A percentile compares a stretch with the other conserved stretches of the same genome.
These are phyloP conservation scores for Sepioteuthis lessoniana DNA, from an alignment of 2,888 invertebrate genomes.

Conservation along the genomic window DNA sequence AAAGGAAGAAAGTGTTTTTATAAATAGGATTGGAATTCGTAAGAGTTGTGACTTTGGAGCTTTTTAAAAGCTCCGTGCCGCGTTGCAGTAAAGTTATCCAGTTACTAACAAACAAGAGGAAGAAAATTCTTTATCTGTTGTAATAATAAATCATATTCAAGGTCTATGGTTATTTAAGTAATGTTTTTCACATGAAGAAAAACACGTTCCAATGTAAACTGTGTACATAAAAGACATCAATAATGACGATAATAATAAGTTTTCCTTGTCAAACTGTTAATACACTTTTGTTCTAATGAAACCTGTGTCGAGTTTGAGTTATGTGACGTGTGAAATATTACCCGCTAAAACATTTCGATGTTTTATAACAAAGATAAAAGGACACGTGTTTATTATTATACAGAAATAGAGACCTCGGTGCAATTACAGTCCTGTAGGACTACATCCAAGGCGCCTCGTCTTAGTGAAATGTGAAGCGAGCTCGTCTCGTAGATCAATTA, in stretches of 20 bases:
- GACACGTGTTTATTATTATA: too few relatives aligned
- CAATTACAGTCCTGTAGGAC: too few relatives aligned
- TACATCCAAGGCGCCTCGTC: too few relatives aligned
- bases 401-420: too few relatives aligned
- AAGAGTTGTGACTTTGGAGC: not conserved
- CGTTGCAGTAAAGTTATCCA: not conserved
- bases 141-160: constrained; percentile 33
- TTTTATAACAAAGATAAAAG: not conserved
- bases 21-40: not conserved
- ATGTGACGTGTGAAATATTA: not conserved
- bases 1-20: not conserved
- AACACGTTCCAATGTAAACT: not conserved
- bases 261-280: not conserved
- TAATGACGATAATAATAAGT: not conserved
- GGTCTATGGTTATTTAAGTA: not conserved
- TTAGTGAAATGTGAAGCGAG: too few relatives aligned
- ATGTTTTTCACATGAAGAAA: not conserved
- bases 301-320: not conserved
- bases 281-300: not conserved
- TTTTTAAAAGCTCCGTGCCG: not conserved
- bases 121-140: not conserved
- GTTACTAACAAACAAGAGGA: not conserved
- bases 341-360: not conserved
- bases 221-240: not conserved
- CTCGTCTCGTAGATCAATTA: too few relatives aligned